Evolutionary conservation across 2,888 invertebrate genomes (phyloP), one percentile per base, ranked within the genome.

Genomic region (Pammene fasciana): DNA sequence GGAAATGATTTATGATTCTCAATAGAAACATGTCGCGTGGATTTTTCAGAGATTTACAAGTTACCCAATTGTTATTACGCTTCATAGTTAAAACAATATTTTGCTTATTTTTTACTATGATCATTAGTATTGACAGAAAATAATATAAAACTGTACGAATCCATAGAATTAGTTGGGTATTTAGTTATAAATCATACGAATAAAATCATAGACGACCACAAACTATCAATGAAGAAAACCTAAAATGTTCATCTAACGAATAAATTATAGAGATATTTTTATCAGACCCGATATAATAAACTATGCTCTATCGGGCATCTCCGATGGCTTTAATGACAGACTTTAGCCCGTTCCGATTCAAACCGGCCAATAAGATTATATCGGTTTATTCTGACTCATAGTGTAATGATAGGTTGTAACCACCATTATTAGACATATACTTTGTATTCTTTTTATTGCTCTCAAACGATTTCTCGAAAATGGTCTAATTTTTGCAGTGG

Each of bases 331-430:
- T 80, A 80, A 80, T 80, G 79, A 78, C 79, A 80, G 77, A 78
- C 71, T 77, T 76, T 78, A 78, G 72, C 65, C 72, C 72, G 72
- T 72, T 75, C 75, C 73, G 73, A 76, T 75, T 77, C 75, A 73
- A 76, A 75, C 72, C 73, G 62, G 75, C 74, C 75, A 75, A 72
- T 78, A 72, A 73, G 81, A 86, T 82, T 75, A 75, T 83, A 85
- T 82, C 84, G 76, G 68, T 70, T 74, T 68, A 71, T 59, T 75
- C 81, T 85, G 86, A 86, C 78, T 86, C 86, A 86, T 82, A 79
- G 77, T 72, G 77, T 88, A 88, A 88, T 88, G 76, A 87, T 85
- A 86, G 86, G 86, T 83, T 80, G 74, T 73, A 73, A 67, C 76
- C 71, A 68, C 71, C 75, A 75, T 85, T 86, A 86, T 84, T 81